A percentile compares a stretch with the other conserved stretches of the same genome.
phyloP scores from a whole-genome alignment of 2,797 vertebrate genomes.

The Natrix natrix region DNA sequence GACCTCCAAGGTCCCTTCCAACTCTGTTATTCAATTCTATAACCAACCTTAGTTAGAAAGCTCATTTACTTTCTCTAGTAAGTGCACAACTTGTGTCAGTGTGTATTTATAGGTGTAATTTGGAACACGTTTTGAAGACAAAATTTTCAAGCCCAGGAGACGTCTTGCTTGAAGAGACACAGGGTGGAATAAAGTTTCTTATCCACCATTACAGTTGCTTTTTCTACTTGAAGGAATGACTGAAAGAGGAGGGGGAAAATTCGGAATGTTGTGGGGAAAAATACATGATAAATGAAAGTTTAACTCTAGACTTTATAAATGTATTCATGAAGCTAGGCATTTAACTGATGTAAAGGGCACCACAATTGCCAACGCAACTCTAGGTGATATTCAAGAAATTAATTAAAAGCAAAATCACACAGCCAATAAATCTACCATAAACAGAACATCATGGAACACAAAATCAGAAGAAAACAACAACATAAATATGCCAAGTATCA shows the following conservation, averaged over 20 bases:
- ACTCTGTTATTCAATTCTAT: not conserved
- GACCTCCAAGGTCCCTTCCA: too few species aligned
- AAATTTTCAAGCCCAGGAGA: not conserved
- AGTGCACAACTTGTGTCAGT: constrained; percentile 26
- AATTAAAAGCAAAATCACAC: not conserved
- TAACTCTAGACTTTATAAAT: not conserved
- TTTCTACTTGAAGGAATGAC: not conserved
- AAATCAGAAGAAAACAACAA: not conserved
- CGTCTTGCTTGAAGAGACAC: not conserved
- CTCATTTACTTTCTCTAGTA: constrained; percentile 50
- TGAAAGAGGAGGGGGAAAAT: not conserved
- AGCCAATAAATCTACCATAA: not conserved
- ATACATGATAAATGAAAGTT: not conserved
- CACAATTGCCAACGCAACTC: not conserved
- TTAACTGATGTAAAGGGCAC: not conserved
- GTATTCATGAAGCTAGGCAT: not conserved
- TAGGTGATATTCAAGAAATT: not conserved
- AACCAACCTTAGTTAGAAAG: constrained; percentile 52
- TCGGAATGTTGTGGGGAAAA: not conserved
- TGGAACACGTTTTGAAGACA: not conserved
- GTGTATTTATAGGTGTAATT: not conserved
- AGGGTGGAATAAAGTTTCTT: not conserved
- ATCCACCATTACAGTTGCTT: not conserved
- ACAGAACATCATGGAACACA: not conserved
- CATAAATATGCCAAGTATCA: not conserved